Base-by-base conservation (phyloP, 2,888 invertebrate genomes). In the Diachrysia chrysitis region DNA sequence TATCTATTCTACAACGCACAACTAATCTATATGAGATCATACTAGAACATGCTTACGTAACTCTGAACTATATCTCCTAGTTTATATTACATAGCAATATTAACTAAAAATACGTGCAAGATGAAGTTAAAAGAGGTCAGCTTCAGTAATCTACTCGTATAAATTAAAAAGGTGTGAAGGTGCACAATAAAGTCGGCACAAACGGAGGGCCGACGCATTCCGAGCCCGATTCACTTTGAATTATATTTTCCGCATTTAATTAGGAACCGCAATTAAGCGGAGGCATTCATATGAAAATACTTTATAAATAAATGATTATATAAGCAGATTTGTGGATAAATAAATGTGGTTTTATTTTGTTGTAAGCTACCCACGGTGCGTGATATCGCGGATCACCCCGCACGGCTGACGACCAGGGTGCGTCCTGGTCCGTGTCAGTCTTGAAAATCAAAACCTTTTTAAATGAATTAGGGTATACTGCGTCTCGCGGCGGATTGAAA, bases 201-300 rank as follows among this genome's bases (percentile, higher is more conserved):
- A 17, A 17, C 17, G 35, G 25, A 32, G 29, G 16, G 56, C 56
- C 48, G 23, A 42, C 60, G 58, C 69, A 65, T 63, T 64, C 62
- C 72, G 14, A 21, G 23, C 55, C 23, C 72, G 61, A 80, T 77
- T 65, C 63, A 51, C 57, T 62, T 81, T 81, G 79, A 75, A 82
- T 83, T 79, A 75, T 77, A 77, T 69, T 81, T 72, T 61, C 73
- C 63, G 66, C 58, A 61, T 81, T 75, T 79, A 81, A 81, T 82
- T 79, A 79, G 71, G 60, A 66, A 60, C 62, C 16, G 66, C 63
- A 76, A 79, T 82, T 64, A 78, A 64, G 63, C n/a, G 14, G 14
- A 48, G 58, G 63, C 62, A 75, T 83, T 81, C 73, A 66, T 60
- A 73, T 67, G 71, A 67, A 74, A 81, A 73, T 76, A 73, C 58